Percentiles rank a stretch among this genome's conserved stretches.
Conservation (phyloP, 2,888 invertebrate genomes). For the Zaprionus lineosus region DNA sequence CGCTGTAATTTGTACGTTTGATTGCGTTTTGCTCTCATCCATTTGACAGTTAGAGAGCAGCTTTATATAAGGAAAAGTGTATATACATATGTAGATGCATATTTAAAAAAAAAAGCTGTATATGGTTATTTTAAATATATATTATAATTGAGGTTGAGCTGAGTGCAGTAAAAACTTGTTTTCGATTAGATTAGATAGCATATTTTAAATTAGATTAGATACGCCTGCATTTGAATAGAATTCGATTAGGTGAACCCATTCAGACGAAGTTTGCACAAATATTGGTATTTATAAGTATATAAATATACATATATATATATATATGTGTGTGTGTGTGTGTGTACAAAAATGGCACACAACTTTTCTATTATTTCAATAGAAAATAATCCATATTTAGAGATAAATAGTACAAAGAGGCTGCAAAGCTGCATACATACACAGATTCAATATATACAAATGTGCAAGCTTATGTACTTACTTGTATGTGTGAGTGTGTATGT, state of each 20-base stretch:
- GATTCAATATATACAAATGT: slow-evolving; percentile 2
- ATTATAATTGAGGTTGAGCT: slow-evolving; percentile 20
- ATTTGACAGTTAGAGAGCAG: slow-evolving; percentile 32
- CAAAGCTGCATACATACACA: slow-evolving; percentile 5
- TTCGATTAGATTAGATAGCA: slow-evolving; percentile 34
- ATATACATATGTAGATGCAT: neutral
- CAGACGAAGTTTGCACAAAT: neutral
- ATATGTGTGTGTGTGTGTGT: neutral
- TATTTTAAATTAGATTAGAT: slow-evolving; percentile 38
- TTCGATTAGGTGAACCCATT: slow-evolving; percentile 5
- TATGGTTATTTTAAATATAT: neutral
- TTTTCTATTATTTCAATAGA: no score
- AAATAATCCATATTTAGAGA: neutral
- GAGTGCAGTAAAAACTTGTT: slow-evolving; percentile 15
- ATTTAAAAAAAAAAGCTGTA: neutral
- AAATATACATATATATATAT: neutral
- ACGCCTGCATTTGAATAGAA: slow-evolving; percentile 21
- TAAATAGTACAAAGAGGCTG: slow-evolving; percentile 43
- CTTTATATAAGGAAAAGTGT: slow-evolving; percentile 21
- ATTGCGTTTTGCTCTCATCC: slow-evolving; percentile 45
- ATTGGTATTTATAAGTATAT: neutral
- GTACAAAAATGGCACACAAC: neutral
- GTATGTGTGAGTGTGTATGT: slow-evolving; percentile 14
- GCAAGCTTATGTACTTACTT: slow-evolving; percentile 10
- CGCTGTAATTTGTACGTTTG: slow-evolving; percentile 53